Base-by-base conservation (phyloP, 2,113 vertebrate genomes). In the Epinephelus cyanopodus region DNA sequence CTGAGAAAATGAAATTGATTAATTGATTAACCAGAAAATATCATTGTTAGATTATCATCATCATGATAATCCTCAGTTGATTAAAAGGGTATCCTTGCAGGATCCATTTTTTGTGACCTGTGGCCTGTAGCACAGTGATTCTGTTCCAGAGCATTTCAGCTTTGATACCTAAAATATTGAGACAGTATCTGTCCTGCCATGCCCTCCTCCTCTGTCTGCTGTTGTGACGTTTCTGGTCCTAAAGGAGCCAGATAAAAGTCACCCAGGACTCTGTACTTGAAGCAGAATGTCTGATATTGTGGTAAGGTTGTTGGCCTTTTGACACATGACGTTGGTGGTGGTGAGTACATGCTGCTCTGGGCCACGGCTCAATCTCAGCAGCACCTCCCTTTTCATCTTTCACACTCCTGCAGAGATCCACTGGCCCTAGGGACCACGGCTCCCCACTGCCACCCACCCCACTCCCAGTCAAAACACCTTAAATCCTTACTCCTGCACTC, bases 211-310 rank as follows among this genome's bases (percentile, higher is more conserved):
- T 58, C 71, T 66, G 18, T 62, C 39, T 54, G 0, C 6, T 45
- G 19, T 52, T 52, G 4, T n/a, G 63, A 76, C 17, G 52, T 58
- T 33, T 21, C 6, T 63, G 72, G 57, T 25, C 58, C 65, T 60
- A 27, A 72, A 71, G 58, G 37, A 68, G 18, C 12, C 27, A 72
- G 80, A 92, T 93, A 70, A 94, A 94, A 87, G 89, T 73, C 89
- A 48, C 75, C 27, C 67, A 25, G 60, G 53, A 25, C 69, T 75
- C 47, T 68, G 48, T 57, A 88, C 91, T 89, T 92, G 66, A 94
- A 94, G 90, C 65, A 89, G 93, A 94, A 91, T 92, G 48, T 64
- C n/a, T 84, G 77, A 92, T 88, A 45, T 27, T 1, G 54, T 14
- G 71, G 52, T 77, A 13, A 39, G 77, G 74, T 73, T 67, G 21